Conservation (phyloP, 2,797 vertebrate species). For the Meriones psammophilus region DNA sequence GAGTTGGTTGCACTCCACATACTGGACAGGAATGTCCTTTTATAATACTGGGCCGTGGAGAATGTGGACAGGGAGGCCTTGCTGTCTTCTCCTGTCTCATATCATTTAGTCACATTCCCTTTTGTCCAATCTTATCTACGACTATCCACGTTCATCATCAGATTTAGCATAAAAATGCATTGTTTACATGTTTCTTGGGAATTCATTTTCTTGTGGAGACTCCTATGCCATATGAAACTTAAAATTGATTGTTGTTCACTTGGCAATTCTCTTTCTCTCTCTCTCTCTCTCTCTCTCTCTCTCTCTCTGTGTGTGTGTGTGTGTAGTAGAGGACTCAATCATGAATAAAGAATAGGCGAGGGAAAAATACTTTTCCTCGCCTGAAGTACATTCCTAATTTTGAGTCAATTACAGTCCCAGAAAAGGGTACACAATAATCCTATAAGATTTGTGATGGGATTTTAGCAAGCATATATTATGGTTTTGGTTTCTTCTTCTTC, state of each 20-base stretch:
- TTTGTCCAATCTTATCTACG: not conserved
- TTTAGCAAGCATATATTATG: not conserved
- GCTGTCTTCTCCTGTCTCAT: not conserved
- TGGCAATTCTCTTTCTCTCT: not conserved
- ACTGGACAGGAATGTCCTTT: not conserved
- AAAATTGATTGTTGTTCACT: not conserved
- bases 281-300: no score
- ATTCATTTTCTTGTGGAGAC: not conserved
- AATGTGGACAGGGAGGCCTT: not conserved
- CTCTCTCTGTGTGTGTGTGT: no score
- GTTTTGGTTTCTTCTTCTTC: constrained; percentile 28
- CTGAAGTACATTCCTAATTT: not conserved
- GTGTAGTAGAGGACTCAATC: not conserved
- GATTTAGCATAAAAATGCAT: not conserved
- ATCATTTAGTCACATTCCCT: not conserved
- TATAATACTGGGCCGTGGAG: not conserved
- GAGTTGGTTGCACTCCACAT: not conserved
- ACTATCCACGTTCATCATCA: not conserved
- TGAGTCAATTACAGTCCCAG: not conserved
- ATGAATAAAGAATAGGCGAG: not conserved
- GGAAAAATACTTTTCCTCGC: not conserved
- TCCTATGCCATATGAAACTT: not conserved
- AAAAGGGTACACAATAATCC: not conserved
- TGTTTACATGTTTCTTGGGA: not conserved
- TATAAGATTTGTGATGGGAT: not conserved